Conservation (phyloP, 2,113 vertebrate genomes). For the Hippocampus mohnikei region DNA sequence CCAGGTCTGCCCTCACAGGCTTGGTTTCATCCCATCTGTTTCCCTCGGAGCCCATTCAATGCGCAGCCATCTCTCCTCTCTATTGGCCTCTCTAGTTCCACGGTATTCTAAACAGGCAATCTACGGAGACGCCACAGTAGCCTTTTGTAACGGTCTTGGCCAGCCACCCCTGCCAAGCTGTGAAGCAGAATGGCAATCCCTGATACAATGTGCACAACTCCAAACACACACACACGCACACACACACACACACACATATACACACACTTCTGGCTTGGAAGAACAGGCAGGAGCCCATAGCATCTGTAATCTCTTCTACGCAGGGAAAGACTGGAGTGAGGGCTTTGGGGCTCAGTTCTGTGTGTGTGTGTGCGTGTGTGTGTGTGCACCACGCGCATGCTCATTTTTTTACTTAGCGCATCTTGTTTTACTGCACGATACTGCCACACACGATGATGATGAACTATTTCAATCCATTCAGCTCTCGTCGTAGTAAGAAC, state of each 20-base stretch:
- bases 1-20: slow-evolving; percentile 39
- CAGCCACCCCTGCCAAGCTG: slow-evolving; percentile 56
- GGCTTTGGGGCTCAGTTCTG: slow-evolving; percentile 54
- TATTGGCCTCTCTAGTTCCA: slow-evolving; percentile 43
- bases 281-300: slow-evolving; percentile 62
- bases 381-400: slow-evolving; percentile 17
- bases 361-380: slow-evolving; percentile 8
- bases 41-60: slow-evolving; percentile 42
- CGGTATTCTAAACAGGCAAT: slow-evolving; percentile 63
- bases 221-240: slow-evolving; percentile 20
- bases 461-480: slow-evolving; percentile 26
- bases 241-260: slow-evolving; percentile 30
- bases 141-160: slow-evolving; percentile 66
- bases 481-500: slow-evolving; percentile 9
- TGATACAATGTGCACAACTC: slow-evolving; percentile 46
- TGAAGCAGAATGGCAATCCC: slow-evolving; percentile 51
- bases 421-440: slow-evolving; percentile 29
- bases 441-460: slow-evolving; percentile 8
- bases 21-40: slow-evolving; percentile 53
- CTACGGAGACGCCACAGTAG: slow-evolving; percentile 58
- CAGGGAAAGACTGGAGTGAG: slow-evolving; percentile 82
- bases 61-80: slow-evolving; percentile 39
- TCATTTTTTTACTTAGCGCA: slow-evolving; percentile 12
- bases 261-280: slow-evolving; percentile 46
- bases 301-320: slow-evolving; percentile 80